Base-by-base conservation (phyloP, 2,797 vertebrate genomes). In the Fratercula arctica region DNA sequence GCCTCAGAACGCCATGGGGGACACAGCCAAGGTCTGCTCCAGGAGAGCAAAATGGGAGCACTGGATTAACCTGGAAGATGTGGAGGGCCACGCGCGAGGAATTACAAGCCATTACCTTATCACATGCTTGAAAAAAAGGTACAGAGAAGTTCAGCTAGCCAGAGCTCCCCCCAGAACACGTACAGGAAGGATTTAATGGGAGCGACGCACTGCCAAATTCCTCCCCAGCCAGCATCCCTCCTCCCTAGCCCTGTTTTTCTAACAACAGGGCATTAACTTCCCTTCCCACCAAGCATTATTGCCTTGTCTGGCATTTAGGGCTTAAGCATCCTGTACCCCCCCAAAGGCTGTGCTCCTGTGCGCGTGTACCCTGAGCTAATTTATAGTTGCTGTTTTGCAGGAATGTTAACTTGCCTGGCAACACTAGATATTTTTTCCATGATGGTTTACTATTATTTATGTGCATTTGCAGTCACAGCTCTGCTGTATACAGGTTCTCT, bases 331-430 rank as follows among this genome's bases (percentile, higher is more conserved):
- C 61, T 53, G 0, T 66, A 23, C 14, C 61, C 72, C 46, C 2
- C 2, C 56, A 63, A 63, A 83, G 16, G 35, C 86, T 67, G 43
- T 2, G 3, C 29, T 78, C 45, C 51, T 3, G 0, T 11, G 43
- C n/a, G 39, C n/a, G 39, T 33, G 23, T 9, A 5, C 43, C 54
- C 88, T 41, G 25, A 94, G 76, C 63, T 88, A 46, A 67, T 93
- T 96, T 90, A 66, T 91, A 63, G 69, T 82, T 93, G 74, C 59
- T 61, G 56, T 85, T 95, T 76, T 92, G 73, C 83, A 64, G 81
- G 68, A 57, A 26, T 73, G 53, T 79, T 70, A 70, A 64, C 87
- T 91, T 80, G 64, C 90, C 80, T 81, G 90, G 89, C 72, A 95
- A 95, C 92, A 29, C 21, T 0, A 16, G 60, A 11, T 46, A 6